Evolutionary conservation across 2,113 vertebrate genomes (phyloP).

Genomic region (Lynx canadensis): DNA sequence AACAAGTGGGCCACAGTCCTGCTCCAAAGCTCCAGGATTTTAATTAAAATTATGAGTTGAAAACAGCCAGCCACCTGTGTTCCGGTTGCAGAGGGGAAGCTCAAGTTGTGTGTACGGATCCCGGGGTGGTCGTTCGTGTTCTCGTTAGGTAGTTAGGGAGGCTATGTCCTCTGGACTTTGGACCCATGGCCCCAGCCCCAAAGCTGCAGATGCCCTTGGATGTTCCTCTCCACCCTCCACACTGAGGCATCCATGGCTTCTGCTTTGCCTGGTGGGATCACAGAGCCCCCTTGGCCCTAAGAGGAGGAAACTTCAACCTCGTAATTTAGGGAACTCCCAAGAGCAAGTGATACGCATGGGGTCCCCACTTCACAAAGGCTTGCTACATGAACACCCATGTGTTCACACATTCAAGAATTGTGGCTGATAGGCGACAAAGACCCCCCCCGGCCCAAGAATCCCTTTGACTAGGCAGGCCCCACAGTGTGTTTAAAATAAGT

Average conservation of each 20-base stretch:
- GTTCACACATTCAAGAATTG: background rate
- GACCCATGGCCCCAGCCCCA: background rate
- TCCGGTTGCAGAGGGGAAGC: background rate
- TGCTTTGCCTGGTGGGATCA: background rate
- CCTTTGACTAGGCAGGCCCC: background rate
- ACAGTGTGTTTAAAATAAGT: background rate
- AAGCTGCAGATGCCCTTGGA: background rate
- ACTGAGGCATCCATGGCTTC: background rate
- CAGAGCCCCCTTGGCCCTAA: background rate
- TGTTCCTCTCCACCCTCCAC: no score
- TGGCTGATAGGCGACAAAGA: background rate
- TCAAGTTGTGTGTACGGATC: no score
- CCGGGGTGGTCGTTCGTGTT: background rate
- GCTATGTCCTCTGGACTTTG: fast-evolving
- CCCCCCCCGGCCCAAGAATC: no score
- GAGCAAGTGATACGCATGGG: background rate
- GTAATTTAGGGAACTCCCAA: background rate
- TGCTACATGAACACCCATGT: background rate
- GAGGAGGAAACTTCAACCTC: background rate
- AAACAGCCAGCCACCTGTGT: background rate
- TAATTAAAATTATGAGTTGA: background rate
- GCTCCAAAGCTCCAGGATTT: background rate
- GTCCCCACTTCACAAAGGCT: background rate
- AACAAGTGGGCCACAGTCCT: background rate
- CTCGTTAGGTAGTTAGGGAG: fast-evolving